phyloP scores from a whole-genome alignment of 2,113 vertebrate genomes.

The Chloebia gouldiae region DNA sequence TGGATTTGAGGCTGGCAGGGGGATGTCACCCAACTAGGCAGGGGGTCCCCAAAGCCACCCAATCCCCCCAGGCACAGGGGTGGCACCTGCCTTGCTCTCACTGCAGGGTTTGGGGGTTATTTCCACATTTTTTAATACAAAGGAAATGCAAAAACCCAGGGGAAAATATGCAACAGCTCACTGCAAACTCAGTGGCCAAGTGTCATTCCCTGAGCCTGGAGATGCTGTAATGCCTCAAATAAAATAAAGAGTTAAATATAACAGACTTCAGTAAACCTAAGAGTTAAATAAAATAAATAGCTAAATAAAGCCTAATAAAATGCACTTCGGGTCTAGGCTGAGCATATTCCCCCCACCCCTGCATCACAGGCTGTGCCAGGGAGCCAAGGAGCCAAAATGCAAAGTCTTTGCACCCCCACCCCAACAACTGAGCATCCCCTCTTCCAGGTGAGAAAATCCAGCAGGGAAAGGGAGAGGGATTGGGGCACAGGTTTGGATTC shows the following conservation, averaged over 20 bases:
- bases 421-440: not conserved
- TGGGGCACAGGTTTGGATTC: rapidly evolving
- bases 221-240: not conserved
- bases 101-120: not conserved
- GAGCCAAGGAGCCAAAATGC: not conserved
- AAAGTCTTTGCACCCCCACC: not conserved
- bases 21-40: not conserved
- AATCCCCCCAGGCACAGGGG: not conserved
- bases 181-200: not conserved
- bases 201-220: not conserved
- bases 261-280: rapidly evolving
- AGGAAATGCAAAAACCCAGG: not conserved
- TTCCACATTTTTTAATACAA: not conserved
- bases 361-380: not conserved
- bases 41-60: not conserved
- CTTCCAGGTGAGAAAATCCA: rapidly evolving
- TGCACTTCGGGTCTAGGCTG: not conserved
- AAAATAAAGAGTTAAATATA: not conserved
- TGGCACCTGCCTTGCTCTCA: not conserved
- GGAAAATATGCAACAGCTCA: not conserved
- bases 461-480: not conserved
- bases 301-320: not conserved
- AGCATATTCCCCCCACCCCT: not conserved
- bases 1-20: not conserved
- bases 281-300: not conserved